Evolutionary conservation across 2,888 invertebrate genomes (phyloP).

Genomic region (Acanthoscelides obtectus): DNA sequence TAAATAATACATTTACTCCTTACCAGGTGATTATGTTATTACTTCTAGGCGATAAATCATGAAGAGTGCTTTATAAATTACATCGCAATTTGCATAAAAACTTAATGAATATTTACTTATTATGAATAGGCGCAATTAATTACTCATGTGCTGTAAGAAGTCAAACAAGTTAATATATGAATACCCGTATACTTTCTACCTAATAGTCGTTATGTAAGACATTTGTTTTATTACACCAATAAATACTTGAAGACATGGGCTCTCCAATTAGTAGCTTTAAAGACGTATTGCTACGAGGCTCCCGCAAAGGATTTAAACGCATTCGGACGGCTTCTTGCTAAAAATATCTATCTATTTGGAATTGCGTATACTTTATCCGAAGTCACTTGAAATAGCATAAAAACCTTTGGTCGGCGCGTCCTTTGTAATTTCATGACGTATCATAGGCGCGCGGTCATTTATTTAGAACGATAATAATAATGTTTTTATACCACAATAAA

Average conservation of each 20-base stretch:
- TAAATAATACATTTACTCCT: neutral
- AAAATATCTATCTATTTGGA: no score
- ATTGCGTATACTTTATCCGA: no score
- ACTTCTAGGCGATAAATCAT: slow-evolving; percentile 15
- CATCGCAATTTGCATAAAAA: slow-evolving; percentile 23
- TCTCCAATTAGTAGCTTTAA: neutral
- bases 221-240: slow-evolving; percentile 19
- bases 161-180: slow-evolving; percentile 23
- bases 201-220: slow-evolving; percentile 10
- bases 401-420: no score
- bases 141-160: slow-evolving; percentile 29
- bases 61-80: slow-evolving; percentile 15
- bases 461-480: no score
- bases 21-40: neutral
- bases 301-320: no score
- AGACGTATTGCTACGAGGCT: no score
- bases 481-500: no score
- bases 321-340: no score
- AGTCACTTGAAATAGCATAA: no score
- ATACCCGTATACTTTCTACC: slow-evolving; percentile 13
- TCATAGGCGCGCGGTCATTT: no score
- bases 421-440: no score
- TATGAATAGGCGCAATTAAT: slow-evolving; percentile 34
- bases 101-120: slow-evolving; percentile 33
- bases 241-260: slow-evolving; percentile 10